Conservation (phyloP, 2,888 invertebrate species). For the Hypomecis punctinalis region DNA sequence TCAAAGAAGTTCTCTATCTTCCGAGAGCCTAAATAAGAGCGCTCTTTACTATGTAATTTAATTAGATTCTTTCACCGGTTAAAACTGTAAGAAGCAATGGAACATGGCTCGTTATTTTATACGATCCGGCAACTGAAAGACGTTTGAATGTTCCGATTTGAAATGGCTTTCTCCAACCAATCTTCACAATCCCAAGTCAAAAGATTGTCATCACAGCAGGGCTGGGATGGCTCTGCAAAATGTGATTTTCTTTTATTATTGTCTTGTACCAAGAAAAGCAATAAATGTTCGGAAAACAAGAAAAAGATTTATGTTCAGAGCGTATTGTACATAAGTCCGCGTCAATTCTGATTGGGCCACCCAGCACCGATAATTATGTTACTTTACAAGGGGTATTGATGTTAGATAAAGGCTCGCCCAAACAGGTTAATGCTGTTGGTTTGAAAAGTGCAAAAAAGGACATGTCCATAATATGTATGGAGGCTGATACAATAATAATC, state of each 20-base stretch:
- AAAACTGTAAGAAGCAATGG: too few species aligned
- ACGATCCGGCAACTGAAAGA: neutral
- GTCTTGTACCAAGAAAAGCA: constrained; percentile 21
- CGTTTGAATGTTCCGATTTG: neutral
- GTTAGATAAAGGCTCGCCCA: too few species aligned
- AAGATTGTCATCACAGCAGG: constrained; percentile 7
- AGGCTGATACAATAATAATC: too few species aligned
- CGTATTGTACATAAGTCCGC: neutral
- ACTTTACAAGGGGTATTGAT: neutral
- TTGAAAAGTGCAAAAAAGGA: too few species aligned
- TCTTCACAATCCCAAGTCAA: constrained; percentile 1
- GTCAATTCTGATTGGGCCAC: constrained; percentile 3
- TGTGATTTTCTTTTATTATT: constrained; percentile 27
- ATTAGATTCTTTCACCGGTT: too few species aligned
- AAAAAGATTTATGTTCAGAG: constrained; percentile 15
- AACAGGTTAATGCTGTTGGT: too few species aligned
- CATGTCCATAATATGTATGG: too few species aligned
- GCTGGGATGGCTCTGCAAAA: constrained; percentile 11
- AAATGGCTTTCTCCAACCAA: constrained; percentile 16
- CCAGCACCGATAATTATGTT: neutral
- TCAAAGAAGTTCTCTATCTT: too few species aligned
- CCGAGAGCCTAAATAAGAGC: too few species aligned
- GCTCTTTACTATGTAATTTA: too few species aligned
- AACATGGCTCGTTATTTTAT: neutral
- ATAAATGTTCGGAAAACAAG: constrained; percentile 19